Base-by-base conservation (phyloP, 1,140 invertebrate genomes). In the Drosophila bifasciata region DNA sequence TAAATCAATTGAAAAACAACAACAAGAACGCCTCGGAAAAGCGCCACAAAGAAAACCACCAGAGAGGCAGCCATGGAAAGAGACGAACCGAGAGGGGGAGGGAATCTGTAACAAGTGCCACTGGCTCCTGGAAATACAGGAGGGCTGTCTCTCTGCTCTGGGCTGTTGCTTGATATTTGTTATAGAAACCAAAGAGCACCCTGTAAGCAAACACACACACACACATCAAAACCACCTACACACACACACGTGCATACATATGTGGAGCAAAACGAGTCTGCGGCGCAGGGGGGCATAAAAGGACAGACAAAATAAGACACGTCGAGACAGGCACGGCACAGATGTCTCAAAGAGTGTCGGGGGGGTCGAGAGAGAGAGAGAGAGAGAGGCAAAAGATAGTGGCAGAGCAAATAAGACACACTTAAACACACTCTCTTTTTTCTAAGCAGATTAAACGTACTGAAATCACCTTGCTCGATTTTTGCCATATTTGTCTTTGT, bases 1-100 rank as follows among this genome's bases (percentile, higher is more conserved):
- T 64, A 85, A 85, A 80, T 85, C 80, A 85, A 80, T 85, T 86
- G 76, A 63, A 59, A 79, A 69, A 67, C 67, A 63, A 67, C 67
- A 63, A 76, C 56, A 70, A 63, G 13, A 17, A 46, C 17, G 7
- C 6, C n/a, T 23, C 44, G n/a, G 41, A 7, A 55, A 16, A 55
- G 43, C 23, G n/a, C 39, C 52, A 55, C 70, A 71, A 56, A 50
- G 40, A 72, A 72, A 70, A 59, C 51, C 23, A 5, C 67, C 25
- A 58, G 41, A 8, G 69, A 48, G 56, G 44, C n/a, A n/a, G n/a
- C n/a, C n/a, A n/a, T 59, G 45, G 46, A 16, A 8, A 15, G 15
- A 36, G 15, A n/a, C 16, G 9, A 5, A 56, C 32, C 32, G 15
- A 17, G 21, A 45, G 44, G 53, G 44, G 55, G 46, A 52, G 58